Evolutionary conservation across 2,888 invertebrate species (phyloP).

Genomic region (Amblyteles armatorius): DNA sequence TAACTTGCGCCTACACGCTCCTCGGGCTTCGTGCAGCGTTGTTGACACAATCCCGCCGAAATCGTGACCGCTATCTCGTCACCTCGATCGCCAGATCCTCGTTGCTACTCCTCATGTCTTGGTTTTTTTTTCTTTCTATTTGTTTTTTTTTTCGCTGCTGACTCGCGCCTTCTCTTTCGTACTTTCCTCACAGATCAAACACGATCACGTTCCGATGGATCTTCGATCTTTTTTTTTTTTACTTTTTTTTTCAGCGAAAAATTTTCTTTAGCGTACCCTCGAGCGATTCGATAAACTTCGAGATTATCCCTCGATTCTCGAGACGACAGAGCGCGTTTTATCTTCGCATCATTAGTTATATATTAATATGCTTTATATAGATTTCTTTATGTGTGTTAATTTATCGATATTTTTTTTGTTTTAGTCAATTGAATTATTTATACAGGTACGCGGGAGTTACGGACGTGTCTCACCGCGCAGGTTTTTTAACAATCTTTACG

Average conservation of each 20-base stretch:
- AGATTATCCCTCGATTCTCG: conserved; percentile 8
- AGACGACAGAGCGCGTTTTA: conserved; percentile 13
- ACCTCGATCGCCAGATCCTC: conserved; percentile 63
- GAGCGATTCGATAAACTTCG: conserved; percentile 7
- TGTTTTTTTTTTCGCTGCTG: conserved; percentile 11
- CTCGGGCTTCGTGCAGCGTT: conserved; percentile 19
- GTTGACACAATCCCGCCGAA: conserved; percentile 61
- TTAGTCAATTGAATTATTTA: conserved; percentile 41
- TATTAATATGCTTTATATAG: conserved; percentile 32
- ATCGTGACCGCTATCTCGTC: conserved; percentile 65
- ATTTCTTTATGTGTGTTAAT: conserved; percentile 31
- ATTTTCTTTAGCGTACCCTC: background rate
- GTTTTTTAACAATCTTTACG: conserved; percentile 17
- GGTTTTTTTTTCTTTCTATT: background rate
- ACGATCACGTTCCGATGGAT: background rate
- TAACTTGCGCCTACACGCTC: background rate
- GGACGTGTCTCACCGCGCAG: conserved; percentile 24
- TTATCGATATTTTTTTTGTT: conserved; percentile 32
- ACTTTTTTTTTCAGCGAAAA: conserved; percentile 1
- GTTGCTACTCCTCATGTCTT: conserved; percentile 58
- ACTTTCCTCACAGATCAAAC: background rate
- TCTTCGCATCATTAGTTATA: conserved; percentile 6
- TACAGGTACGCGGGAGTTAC: conserved; percentile 18
- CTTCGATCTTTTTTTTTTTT: background rate
- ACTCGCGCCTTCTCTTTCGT: conserved; percentile 27